A percentile compares a stretch with the other conserved stretches of the same genome.
phyloP scores from a whole-genome alignment of 2,113 vertebrate genomes.

The Chamaetylas fuelleborni region DNA sequence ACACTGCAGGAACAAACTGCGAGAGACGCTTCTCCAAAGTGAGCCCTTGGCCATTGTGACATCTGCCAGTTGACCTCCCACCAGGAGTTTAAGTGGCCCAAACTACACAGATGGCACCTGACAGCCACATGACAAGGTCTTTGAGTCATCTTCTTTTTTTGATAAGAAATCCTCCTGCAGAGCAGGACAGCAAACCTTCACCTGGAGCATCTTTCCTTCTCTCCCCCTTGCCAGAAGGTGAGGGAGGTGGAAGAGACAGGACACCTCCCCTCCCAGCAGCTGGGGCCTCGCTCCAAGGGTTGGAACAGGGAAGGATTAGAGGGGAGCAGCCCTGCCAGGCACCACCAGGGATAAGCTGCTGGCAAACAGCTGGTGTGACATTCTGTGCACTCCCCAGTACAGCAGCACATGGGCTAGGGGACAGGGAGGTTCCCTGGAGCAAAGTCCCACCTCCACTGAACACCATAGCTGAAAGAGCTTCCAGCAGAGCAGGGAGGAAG shows the following conservation, averaged over 20 bases:
- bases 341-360: not conserved
- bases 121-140: not conserved
- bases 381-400: rapidly evolving
- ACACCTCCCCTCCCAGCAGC: not conserved
- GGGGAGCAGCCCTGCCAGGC: not conserved
- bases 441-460: rapidly evolving
- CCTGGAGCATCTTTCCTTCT: not conserved
- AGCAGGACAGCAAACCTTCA: not conserved
- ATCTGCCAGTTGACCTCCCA: not conserved
- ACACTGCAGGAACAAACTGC: rapidly evolving
- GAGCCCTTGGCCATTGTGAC: not conserved
- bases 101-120: not conserved
- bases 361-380: not conserved
- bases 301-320: not conserved
- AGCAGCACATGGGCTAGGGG: rapidly evolving
- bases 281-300: not conserved
- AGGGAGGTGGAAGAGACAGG: not conserved
- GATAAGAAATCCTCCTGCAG: rapidly evolving
- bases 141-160: not conserved
- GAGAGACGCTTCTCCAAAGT: not conserved
- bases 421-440: not conserved
- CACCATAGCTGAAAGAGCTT: rapidly evolving
- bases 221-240: not conserved
- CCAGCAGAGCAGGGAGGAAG: not conserved
- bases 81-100: not conserved